These are phyloP conservation scores for Nesometra sesokonis DNA, from an alignment of 35 echinoderm and acorn worm genomes.

Conservation along the genomic window DNA sequence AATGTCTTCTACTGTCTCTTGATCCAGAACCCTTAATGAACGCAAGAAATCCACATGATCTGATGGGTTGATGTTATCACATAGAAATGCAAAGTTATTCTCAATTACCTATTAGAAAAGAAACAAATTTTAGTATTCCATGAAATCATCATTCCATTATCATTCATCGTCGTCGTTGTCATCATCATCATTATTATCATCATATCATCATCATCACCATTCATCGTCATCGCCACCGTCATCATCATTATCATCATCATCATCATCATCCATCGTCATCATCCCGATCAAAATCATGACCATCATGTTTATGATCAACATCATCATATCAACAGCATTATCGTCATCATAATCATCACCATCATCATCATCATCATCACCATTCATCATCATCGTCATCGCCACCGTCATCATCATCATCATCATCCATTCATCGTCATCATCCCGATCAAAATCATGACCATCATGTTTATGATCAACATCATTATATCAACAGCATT, in stretches of 20 bases:
- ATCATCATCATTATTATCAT: no score
- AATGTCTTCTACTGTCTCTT: background rate
- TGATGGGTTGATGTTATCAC: background rate
- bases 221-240: background rate
- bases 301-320: background rate
- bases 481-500: background rate
- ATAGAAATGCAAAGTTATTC: background rate
- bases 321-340: no score
- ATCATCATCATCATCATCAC: background rate
- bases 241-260: background rate
- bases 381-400: no score
- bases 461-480: background rate
- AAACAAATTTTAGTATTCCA: background rate
- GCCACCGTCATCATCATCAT: no score
- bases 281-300: background rate
- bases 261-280: no score
- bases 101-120: background rate
- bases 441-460: background rate
- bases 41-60: background rate
- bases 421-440: no score
- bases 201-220: no score
- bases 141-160: background rate
- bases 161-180: background rate
- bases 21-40: background rate
- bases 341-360: no score